Percentiles rank a stretch among this genome's conserved stretches.
These are phyloP conservation scores for Gymnobelideus leadbeateri DNA, from an alignment of 2,113 vertebrate species.

Conservation along the genomic window DNA sequence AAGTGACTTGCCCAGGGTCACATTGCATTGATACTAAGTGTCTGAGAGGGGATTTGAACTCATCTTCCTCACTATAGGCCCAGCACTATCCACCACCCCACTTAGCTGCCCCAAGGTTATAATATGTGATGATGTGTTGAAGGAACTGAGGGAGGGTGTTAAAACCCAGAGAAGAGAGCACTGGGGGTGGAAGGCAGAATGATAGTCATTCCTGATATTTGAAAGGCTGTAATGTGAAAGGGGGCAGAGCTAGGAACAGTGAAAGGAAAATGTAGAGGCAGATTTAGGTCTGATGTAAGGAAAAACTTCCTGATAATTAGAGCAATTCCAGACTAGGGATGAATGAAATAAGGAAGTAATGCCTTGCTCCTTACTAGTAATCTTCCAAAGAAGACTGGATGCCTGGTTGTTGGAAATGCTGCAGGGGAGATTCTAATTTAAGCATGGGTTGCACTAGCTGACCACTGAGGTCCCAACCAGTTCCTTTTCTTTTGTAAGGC, in stretches of 20 bases:
- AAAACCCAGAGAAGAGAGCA: not conserved
- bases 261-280: not conserved
- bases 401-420: not conserved
- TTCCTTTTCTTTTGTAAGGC: not conserved
- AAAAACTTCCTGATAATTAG: not conserved
- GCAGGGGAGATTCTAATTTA: not conserved
- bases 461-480: not conserved
- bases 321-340: not conserved
- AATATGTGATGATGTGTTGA: not conserved
- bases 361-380: not conserved
- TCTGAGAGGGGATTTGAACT: not conserved
- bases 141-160: not conserved
- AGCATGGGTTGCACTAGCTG: not conserved
- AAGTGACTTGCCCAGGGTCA: not conserved
- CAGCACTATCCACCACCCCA: not conserved
- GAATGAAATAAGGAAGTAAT: not conserved
- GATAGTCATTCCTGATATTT: not conserved
- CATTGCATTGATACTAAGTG: not conserved
- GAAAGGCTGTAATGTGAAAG: not conserved
- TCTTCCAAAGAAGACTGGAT: not conserved
- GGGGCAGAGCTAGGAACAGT: not conserved
- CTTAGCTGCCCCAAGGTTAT: not conserved
- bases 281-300: not conserved
- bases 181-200: not conserved
- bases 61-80: not conserved